These are phyloP conservation scores for Spodoptera frugiperda DNA, from an alignment of 1,140 invertebrate genomes.

Conservation along the genomic window DNA sequence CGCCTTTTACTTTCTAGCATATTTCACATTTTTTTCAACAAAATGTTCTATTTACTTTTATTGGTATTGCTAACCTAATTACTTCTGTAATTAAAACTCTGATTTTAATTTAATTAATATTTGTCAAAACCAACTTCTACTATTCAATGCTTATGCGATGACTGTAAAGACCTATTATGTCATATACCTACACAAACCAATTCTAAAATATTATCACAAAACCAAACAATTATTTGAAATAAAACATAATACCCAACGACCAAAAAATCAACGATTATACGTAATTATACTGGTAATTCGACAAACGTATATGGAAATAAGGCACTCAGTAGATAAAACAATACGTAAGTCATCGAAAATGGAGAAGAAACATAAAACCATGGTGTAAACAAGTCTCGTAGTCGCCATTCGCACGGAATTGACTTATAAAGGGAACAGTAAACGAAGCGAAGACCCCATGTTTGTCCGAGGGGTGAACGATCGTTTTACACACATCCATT, in stretches of 20 bases:
- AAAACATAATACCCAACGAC: too few species aligned
- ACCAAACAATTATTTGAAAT: too few species aligned
- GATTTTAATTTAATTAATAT: too few species aligned
- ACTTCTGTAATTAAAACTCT: too few species aligned
- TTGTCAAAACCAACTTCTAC: too few species aligned
- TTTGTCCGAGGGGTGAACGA: constrained; percentile 50
- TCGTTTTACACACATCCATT: constrained; percentile 49
- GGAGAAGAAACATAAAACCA: constrained; percentile 45
- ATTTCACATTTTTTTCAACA: neutral
- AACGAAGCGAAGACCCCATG: constrained; percentile 47
- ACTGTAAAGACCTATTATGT: too few species aligned
- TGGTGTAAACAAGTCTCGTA: constrained; percentile 52
- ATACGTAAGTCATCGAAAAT: constrained; percentile 32
- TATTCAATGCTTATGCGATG: too few species aligned
- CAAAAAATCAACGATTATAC: neutral
- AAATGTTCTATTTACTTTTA: neutral
- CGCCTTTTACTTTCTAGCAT: neutral
- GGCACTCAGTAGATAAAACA: constrained; percentile 6
- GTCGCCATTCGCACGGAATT: constrained; percentile 49
- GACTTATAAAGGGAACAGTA: constrained; percentile 52
- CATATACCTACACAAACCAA: too few species aligned
- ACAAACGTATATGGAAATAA: constrained; percentile 3
- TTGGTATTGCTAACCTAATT: neutral
- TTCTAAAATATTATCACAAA: too few species aligned
- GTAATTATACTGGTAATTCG: neutral